Evolutionary conservation across 2,113 vertebrate species (phyloP).

Genomic region (Mesembrinibis cayennensis): DNA sequence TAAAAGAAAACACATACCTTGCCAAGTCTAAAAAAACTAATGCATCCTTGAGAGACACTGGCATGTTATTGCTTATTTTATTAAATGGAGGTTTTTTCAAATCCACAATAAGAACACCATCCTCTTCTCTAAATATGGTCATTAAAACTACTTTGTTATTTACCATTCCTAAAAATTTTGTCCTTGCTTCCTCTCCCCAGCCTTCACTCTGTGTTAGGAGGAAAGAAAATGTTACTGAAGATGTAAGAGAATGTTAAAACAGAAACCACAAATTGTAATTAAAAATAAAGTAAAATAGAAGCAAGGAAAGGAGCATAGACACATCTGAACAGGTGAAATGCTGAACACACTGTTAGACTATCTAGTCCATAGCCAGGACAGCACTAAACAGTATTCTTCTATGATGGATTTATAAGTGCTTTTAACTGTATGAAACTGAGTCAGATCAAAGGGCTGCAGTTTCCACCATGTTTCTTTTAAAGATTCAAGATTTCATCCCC

Average conservation of each 20-base stretch:
- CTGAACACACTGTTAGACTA: background rate
- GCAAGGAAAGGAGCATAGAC: background rate
- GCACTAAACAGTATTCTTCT: background rate
- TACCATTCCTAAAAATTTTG: slow-evolving; percentile 79
- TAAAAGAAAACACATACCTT: slow-evolving; percentile 75
- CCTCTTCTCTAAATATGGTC: slow-evolving; percentile 80
- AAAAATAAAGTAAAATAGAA: background rate
- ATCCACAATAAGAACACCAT: slow-evolving; percentile 86
- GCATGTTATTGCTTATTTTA: slow-evolving; percentile 72
- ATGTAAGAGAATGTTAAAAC: background rate
- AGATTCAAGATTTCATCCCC: background rate
- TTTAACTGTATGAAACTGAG: background rate
- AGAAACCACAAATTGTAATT: background rate
- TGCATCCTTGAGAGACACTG: slow-evolving; percentile 85
- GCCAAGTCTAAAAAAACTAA: slow-evolving; percentile 89
- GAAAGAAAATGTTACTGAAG: background rate
- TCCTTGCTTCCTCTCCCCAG: slow-evolving; percentile 79
- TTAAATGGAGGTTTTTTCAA: slow-evolving; percentile 81
- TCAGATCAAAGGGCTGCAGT: background rate
- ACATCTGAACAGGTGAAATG: background rate
- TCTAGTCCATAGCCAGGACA: background rate
- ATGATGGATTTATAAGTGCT: background rate
- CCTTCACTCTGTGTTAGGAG: slow-evolving; percentile 73
- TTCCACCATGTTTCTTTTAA: background rate
- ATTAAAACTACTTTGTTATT: slow-evolving; percentile 82